Base-by-base conservation (phyloP, 2,888 invertebrate genomes). In the Willowsia nigromaculata region DNA sequence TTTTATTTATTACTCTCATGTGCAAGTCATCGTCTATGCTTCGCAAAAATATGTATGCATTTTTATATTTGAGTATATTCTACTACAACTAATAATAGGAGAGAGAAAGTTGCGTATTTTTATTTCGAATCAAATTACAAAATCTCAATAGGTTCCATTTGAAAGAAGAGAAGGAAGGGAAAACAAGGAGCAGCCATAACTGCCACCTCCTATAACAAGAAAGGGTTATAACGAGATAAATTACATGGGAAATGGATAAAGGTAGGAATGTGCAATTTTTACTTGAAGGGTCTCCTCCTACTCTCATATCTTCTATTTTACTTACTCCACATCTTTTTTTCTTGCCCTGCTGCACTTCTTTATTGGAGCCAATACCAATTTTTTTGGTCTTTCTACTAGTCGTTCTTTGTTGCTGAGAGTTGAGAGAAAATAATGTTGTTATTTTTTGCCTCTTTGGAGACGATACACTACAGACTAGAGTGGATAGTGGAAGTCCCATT, bases 71-170 rank as follows among this genome's bases (percentile, higher is more conserved):
- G 18, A 1, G 2, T 50, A 18, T 50, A 11, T 50, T 59, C 15
- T 59, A 27, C 30, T 30, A n/a, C 40, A 71, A 71, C 47, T 47
- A 47, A 27, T 50, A 43, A 25, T 74, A 25, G 13, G 11, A 59
- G 11, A 4, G 50, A 74, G n/a, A 68, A 18, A 37, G 27, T 2
- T 27, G 9, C 27, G 74, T 9, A 22, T 74, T 74, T 65, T 74
- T 43, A n/a, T n/a, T 68, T 68, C 18, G 74, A 74, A 74, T 74
- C 43, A 74, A 47, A 43, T 74, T 74, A 47, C 47, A 74, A 47
- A 74, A 74, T 74, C 74, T 74, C 47, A 43, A 74, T n/a, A n/a
- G 74, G 25, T 50, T 50, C 15, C 13, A n/a, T 15, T 71, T 47
- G 11, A 6, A 25, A 43, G 43, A 43, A 68, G 33, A 65, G 13